A percentile compares a stretch with the other conserved stretches of the same genome.
Conservation (phyloP, 1,140 invertebrate genomes). For the Oscheius sp. region DNA sequence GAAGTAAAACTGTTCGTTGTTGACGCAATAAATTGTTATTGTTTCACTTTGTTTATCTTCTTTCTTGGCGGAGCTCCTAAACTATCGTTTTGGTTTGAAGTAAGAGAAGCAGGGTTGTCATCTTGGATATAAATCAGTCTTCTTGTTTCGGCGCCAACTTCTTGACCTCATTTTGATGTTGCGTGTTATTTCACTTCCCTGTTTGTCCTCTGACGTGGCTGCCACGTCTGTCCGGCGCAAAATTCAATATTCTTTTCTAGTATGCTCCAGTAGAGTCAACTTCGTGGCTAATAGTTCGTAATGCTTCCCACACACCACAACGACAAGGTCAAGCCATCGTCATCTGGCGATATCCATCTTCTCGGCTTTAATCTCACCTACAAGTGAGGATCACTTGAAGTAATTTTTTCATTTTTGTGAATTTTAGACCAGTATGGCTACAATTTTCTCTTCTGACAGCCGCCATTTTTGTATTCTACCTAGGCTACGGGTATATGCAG, state of each 20-base stretch:
- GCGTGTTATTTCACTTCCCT: no score
- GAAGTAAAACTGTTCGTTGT: constrained; percentile 35
- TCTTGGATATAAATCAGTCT: no score
- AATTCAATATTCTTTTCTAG: no score
- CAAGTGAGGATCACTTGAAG: constrained; percentile 25
- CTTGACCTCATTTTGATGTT: no score
- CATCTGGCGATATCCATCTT: constrained; percentile 31
- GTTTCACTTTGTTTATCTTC: constrained; percentile 3
- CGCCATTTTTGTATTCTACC: constrained; percentile 81
- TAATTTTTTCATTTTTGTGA: background rate
- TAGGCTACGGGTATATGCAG: constrained; percentile 86
- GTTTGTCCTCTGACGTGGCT: no score
- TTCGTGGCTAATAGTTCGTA: no score
- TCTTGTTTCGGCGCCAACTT: no score
- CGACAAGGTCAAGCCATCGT: background rate
- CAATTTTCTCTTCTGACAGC: constrained; percentile 76
- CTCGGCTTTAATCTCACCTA: constrained; percentile 45
- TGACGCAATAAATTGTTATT: constrained; percentile 39
- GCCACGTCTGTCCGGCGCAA: no score
- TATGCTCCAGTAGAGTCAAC: no score
- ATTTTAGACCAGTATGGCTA: constrained; percentile 38
- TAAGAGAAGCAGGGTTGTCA: no score
- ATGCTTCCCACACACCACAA: constrained; percentile 1
- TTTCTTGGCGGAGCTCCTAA: no score
- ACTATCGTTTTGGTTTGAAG: no score